These are phyloP conservation scores for Alces alces DNA, from an alignment of 2,113 vertebrate genomes.

Conservation along the genomic window DNA sequence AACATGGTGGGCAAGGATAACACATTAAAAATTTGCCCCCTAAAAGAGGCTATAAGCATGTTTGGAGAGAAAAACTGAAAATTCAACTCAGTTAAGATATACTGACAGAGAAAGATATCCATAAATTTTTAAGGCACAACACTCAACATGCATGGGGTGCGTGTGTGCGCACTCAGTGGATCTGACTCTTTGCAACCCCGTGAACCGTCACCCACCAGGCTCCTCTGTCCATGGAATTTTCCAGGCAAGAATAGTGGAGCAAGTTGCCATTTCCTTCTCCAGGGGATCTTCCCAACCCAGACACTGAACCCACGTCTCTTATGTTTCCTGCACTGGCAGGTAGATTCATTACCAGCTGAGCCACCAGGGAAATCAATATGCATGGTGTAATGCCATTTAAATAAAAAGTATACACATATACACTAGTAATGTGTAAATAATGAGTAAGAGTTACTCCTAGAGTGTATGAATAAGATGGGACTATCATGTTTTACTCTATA, in stretches of 20 bases:
- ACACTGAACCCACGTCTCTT: neutral
- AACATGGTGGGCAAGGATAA: neutral
- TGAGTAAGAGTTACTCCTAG: neutral
- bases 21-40: neutral
- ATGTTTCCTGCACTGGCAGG: neutral
- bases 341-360: neutral
- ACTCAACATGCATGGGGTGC: neutral
- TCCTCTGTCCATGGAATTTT: neutral
- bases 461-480: neutral
- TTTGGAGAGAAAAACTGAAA: neutral
- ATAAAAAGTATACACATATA: neutral
- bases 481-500: neutral
- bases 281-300: neutral
- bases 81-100: neutral
- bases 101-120: neutral
- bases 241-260: neutral
- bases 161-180: neutral
- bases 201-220: neutral
- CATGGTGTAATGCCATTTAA: neutral
- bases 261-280: neutral
- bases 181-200: neutral
- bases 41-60: neutral
- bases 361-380: neutral
- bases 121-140: conserved; percentile 7
- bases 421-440: neutral